phyloP scores from a whole-genome alignment of 2,888 invertebrate genomes.

The Stomorhina lunata region DNA sequence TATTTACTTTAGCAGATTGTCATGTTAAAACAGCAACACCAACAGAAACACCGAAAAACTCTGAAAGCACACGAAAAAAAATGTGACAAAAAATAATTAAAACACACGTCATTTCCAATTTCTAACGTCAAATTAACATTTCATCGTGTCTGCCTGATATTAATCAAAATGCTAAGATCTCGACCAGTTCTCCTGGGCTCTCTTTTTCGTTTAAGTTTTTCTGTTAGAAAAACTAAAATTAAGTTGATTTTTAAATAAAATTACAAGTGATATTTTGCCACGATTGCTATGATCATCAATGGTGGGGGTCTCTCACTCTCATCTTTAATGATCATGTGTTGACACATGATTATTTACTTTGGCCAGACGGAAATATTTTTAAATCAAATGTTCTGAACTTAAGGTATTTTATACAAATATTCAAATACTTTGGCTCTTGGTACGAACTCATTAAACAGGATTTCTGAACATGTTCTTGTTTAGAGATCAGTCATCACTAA shows the following conservation, averaged over 20 bases:
- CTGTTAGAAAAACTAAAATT: background rate
- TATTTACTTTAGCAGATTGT: conserved; percentile 63
- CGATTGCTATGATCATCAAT: conserved; percentile 4
- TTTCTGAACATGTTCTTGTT: conserved; percentile 13
- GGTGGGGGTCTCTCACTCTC: conserved; percentile 41
- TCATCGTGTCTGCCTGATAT: conserved; percentile 76
- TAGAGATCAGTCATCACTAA: conserved; percentile 28
- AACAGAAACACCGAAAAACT: background rate
- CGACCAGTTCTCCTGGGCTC: background rate
- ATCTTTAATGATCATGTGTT: conserved; percentile 66
- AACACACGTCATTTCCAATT: conserved; percentile 73
- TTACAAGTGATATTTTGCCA: conserved; percentile 10
- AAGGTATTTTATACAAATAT: conserved; percentile 43
- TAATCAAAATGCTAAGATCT: conserved; percentile 71
- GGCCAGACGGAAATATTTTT: conserved; percentile 7
- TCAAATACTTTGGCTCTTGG: background rate
- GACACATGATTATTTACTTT: conserved; percentile 57
- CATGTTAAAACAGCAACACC: conserved; percentile 50
- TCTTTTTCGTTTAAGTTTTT: background rate
- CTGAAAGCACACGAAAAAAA: conserved; percentile 20
- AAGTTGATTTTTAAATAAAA: conserved; percentile 34
- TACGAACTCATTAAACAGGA: conserved; percentile 22
- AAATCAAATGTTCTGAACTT: background rate
- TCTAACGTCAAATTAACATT: conserved; percentile 69
- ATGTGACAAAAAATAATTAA: conserved; percentile 45